These are phyloP conservation scores for Penaeus vannamei DNA, from an alignment of 1,140 invertebrate genomes.

Conservation along the genomic window DNA sequence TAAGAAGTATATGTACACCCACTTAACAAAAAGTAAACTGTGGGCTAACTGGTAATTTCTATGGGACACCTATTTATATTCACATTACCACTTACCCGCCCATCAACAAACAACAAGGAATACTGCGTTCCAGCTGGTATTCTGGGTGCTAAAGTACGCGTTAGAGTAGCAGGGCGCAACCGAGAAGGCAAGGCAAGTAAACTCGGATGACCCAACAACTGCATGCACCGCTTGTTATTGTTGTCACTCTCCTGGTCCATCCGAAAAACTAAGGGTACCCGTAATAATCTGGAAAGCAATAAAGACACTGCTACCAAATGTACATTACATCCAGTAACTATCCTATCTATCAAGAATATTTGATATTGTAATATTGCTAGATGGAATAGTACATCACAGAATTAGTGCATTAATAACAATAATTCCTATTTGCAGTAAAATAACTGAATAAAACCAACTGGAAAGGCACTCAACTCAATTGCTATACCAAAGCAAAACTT, in stretches of 20 bases:
- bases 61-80: no score
- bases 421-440: no score
- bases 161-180: constrained; percentile 75
- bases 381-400: no score
- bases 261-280: constrained; percentile 76
- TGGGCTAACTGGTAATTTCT: no score
- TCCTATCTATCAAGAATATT: not conserved
- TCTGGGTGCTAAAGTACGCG: constrained; percentile 73
- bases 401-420: no score
- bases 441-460: no score
- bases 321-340: not conserved
- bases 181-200: constrained; percentile 77
- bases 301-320: not conserved
- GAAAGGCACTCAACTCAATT: no score
- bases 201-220: constrained; percentile 77
- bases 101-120: constrained; percentile 64
- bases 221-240: constrained; percentile 74
- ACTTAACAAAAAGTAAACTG: no score
- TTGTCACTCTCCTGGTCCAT: constrained; percentile 74
- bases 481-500: no score
- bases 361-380: no score
- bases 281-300: constrained; percentile 73
- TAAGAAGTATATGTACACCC: no score
- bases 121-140: constrained; percentile 70
- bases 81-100: constrained; percentile 52